Conservation (phyloP, 2,888 invertebrate genomes). For the Adelphocoris suturalis region DNA sequence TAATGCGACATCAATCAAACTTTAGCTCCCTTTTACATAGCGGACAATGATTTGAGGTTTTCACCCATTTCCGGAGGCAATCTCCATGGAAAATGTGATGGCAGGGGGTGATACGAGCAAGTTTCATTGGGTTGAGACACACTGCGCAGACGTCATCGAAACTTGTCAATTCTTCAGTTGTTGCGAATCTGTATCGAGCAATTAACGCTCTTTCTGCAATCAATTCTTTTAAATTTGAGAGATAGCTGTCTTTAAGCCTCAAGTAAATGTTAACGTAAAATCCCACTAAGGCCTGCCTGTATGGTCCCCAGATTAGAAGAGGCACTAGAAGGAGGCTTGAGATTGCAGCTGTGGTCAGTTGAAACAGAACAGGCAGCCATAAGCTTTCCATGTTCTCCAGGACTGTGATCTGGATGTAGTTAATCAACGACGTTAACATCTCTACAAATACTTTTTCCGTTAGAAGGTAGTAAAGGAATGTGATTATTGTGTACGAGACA, state of each 20-base stretch:
- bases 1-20: conserved; percentile 72
- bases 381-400: conserved; percentile 86
- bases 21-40: conserved; percentile 84
- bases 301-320: conserved; percentile 81
- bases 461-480: conserved; percentile 85
- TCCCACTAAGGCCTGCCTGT: conserved; percentile 82
- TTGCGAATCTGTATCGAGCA: conserved; percentile 80
- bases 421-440: conserved; percentile 82
- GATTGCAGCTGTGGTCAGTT: conserved; percentile 81
- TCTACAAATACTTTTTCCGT: conserved; percentile 87
- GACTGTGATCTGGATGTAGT: conserved; percentile 82
- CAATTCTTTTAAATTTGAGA: conserved; percentile 78
- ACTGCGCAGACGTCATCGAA: conserved; percentile 90
- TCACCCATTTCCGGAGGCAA: conserved; percentile 87
- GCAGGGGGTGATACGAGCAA: conserved; percentile 88
- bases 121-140: conserved; percentile 85
- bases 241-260: conserved; percentile 83
- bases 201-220: conserved; percentile 83
- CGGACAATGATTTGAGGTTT: conserved; percentile 85
- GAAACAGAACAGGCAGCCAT: conserved; percentile 85
- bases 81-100: conserved; percentile 90
- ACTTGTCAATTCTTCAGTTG: conserved; percentile 83
- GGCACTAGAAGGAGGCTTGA: conserved; percentile 82
- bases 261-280: conserved; percentile 85
- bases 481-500: conserved; percentile 83